A percentile compares a stretch with the other conserved stretches of the same genome.
Evolutionary conservation across 2,888 invertebrate genomes (phyloP).

Genomic region (Schizotus pectinicornis): DNA sequence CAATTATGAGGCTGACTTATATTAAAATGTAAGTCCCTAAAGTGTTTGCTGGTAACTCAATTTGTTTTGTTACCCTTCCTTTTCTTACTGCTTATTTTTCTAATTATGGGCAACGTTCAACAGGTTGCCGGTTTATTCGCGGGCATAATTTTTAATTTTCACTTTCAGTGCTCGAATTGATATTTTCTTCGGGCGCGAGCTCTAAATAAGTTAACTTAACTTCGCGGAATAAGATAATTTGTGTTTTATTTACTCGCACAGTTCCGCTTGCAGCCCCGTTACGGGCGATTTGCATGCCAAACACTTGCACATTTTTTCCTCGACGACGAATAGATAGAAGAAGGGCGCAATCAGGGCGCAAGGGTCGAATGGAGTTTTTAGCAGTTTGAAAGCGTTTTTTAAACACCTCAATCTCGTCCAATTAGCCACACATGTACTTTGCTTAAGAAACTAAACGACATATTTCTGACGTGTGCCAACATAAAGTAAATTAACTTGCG

Average conservation of each 20-base stretch:
- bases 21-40: slow-evolving; percentile 53
- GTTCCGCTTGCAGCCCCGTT: too few species aligned
- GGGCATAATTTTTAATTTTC: slow-evolving; percentile 53
- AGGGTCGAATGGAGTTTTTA: too few species aligned
- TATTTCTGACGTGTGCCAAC: too few species aligned
- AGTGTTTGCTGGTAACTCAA: slow-evolving; percentile 56
- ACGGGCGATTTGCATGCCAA: neutral
- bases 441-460: too few species aligned
- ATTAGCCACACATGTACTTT: too few species aligned
- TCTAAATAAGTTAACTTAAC: neutral
- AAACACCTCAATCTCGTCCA: too few species aligned
- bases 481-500: too few species aligned
- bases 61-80: slow-evolving; percentile 54
- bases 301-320: neutral
- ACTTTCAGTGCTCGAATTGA: slow-evolving; percentile 39
- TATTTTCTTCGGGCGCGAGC: slow-evolving; percentile 25
- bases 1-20: slow-evolving; percentile 49
- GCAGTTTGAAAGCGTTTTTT: too few species aligned
- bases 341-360: too few species aligned
- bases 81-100: slow-evolving; percentile 48
- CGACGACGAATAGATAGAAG: too few species aligned
- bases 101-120: slow-evolving; percentile 48
- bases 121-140: slow-evolving; percentile 48
- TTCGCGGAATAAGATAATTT: slow-evolving; percentile 19
- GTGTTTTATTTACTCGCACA: slow-evolving; percentile 24